Percentiles rank a stretch among this genome's conserved stretches.
These are phyloP conservation scores for Lophius piscatorius DNA, from an alignment of 2,113 vertebrate species.

Conservation along the genomic window DNA sequence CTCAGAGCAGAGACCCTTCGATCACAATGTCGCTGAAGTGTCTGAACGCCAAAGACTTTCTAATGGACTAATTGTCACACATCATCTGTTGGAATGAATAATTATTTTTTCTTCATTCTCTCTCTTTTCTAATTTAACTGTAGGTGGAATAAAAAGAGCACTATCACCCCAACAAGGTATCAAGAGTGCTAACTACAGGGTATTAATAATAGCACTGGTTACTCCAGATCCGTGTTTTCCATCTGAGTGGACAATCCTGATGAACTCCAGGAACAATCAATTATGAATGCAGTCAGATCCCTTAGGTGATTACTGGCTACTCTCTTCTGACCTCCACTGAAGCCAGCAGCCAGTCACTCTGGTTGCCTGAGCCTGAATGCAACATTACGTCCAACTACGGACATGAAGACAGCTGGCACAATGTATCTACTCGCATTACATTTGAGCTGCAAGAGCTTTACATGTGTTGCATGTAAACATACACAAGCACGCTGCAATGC, in stretches of 20 bases:
- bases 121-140: too few species aligned
- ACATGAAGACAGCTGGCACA: slow-evolving; percentile 51
- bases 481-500: slow-evolving; percentile 7
- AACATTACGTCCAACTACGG: slow-evolving; percentile 30
- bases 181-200: slow-evolving; percentile 2
- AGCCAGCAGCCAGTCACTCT: slow-evolving; percentile 39
- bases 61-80: too few species aligned
- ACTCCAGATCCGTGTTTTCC: slow-evolving; percentile 55
- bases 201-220: slow-evolving; percentile 27
- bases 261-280: slow-evolving; percentile 70
- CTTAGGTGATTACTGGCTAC: slow-evolving; percentile 58
- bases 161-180: background rate
- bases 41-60: too few species aligned
- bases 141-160: background rate
- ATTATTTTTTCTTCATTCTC: too few species aligned
- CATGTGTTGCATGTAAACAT: slow-evolving; percentile 30
- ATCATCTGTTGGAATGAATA: too few species aligned
- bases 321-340: slow-evolving; percentile 53
- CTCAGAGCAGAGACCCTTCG: too few species aligned
- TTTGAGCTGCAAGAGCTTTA: slow-evolving; percentile 20
- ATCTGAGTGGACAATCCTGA: slow-evolving; percentile 53
- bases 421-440: slow-evolving; percentile 45
- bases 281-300: slow-evolving; percentile 69
- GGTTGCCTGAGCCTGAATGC: slow-evolving; percentile 10
- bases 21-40: too few species aligned